Evolutionary conservation across 2,888 invertebrate genomes (phyloP).

Genomic region (Drosophila kanekoi): DNA sequence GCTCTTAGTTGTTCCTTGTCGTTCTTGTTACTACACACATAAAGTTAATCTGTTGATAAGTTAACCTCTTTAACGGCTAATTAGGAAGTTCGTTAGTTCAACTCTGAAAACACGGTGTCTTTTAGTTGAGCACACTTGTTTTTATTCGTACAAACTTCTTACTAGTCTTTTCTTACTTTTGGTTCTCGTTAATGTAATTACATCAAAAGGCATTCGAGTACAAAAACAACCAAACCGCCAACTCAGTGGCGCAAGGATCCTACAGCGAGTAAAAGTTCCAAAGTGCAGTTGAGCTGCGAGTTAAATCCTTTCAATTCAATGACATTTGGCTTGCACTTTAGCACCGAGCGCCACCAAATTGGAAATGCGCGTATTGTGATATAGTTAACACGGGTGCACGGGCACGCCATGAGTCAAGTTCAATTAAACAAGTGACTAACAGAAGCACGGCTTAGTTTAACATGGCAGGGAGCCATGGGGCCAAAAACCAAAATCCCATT

Average conservation of each 20-base stretch:
- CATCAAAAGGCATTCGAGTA: conserved; percentile 24
- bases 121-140: neutral
- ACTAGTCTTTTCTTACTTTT: neutral
- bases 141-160: too few relatives aligned
- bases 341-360: conserved; percentile 19
- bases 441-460: conserved; percentile 23
- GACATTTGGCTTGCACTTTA: conserved; percentile 31
- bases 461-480: conserved; percentile 9
- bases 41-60: too few relatives aligned
- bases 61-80: too few relatives aligned
- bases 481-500: conserved; percentile 49
- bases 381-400: conserved; percentile 12
- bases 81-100: neutral
- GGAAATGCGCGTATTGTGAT: conserved; percentile 27
- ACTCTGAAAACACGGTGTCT: neutral
- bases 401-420: conserved; percentile 36
- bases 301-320: conserved; percentile 47
- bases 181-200: conserved; percentile 44
- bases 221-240: conserved; percentile 18
- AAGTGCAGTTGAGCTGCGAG: conserved; percentile 10
- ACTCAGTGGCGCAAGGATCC: neutral
- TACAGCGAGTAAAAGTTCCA: conserved; percentile 5
- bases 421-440: conserved; percentile 41
- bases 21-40: too few relatives aligned
- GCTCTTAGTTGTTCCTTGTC: neutral